Conservation (phyloP, 1,140 invertebrate species). For the Zaprionus ghesquierei region DNA sequence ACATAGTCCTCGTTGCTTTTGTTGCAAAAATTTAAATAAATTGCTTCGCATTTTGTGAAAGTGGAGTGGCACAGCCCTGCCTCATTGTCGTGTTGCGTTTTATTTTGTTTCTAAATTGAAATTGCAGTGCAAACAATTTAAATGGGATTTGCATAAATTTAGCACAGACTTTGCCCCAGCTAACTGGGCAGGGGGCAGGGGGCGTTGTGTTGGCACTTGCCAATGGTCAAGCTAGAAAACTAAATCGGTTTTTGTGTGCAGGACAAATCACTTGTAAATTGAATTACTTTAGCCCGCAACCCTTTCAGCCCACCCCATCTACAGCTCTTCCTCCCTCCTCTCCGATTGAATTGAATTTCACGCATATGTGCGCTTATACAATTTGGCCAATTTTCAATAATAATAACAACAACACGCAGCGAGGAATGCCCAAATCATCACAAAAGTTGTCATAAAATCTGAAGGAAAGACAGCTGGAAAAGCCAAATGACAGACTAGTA, state of each 20-base stretch:
- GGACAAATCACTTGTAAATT: constrained; percentile 80
- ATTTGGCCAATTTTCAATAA: constrained; percentile 81
- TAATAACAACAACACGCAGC: constrained; percentile 57
- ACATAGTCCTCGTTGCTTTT: constrained; percentile 8
- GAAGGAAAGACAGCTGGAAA: constrained; percentile 21
- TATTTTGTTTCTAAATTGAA: constrained; percentile 81
- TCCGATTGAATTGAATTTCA: constrained; percentile 73
- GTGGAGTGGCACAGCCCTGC: background rate
- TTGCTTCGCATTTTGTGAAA: constrained; percentile 64
- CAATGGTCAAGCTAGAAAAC: constrained; percentile 66
- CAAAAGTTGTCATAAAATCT: constrained; percentile 67
- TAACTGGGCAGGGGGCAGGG: no score
- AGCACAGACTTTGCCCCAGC: constrained; percentile 24
- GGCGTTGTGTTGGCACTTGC: no score
- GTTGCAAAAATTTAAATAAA: constrained; percentile 76
- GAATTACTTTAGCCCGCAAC: constrained; percentile 74
- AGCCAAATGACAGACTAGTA: background rate
- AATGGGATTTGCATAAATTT: constrained; percentile 81
- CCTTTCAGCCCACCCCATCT: constrained; percentile 44
- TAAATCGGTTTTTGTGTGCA: constrained; percentile 74
- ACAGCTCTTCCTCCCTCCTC: background rate
- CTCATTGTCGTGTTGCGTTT: constrained; percentile 41
- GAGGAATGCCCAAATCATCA: constrained; percentile 58
- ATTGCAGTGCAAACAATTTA: constrained; percentile 81
- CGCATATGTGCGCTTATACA: constrained; percentile 81